A percentile compares a stretch with the other conserved stretches of the same genome.
These are phyloP conservation scores for Noturus placidus DNA, from an alignment of 2,113 vertebrate genomes.

Conservation along the genomic window DNA sequence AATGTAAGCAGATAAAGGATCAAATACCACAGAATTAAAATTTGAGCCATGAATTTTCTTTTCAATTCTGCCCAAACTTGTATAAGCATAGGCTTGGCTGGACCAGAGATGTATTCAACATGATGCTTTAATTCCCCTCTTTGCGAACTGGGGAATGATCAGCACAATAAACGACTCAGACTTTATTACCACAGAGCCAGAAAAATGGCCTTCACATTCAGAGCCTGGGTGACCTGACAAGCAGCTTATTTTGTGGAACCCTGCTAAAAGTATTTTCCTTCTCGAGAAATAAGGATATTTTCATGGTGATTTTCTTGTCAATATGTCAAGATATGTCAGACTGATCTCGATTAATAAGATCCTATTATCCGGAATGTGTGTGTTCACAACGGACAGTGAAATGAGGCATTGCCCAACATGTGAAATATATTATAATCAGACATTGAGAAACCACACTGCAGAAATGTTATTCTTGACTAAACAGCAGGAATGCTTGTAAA, in stretches of 20 bases:
- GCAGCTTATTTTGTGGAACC: constrained; percentile 59
- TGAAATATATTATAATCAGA: constrained; percentile 47
- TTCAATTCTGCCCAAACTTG: constrained; percentile 12
- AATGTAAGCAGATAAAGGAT: constrained; percentile 33
- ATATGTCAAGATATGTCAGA: constrained; percentile 62
- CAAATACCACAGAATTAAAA: background rate
- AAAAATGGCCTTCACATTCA: constrained; percentile 57
- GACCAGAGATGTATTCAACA: constrained; percentile 43
- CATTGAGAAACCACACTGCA: constrained; percentile 42
- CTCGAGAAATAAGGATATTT: constrained; percentile 68
- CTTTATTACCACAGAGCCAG: constrained; percentile 54
- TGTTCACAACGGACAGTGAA: constrained; percentile 60
- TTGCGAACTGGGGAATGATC: constrained; percentile 30
- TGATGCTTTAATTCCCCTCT: constrained; percentile 54
- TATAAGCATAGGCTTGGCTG: constrained; percentile 15
- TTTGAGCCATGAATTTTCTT: background rate
- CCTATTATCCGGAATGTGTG: constrained; percentile 49
- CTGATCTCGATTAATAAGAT: constrained; percentile 65
- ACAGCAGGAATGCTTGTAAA: constrained; percentile 51
- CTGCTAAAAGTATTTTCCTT: constrained; percentile 66
- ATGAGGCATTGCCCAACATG: constrained; percentile 48
- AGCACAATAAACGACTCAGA: constrained; percentile 57
- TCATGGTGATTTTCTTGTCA: constrained; percentile 74
- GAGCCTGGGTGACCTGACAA: constrained; percentile 65
- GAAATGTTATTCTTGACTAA: constrained; percentile 29